phyloP scores from a whole-genome alignment of 1,140 invertebrate genomes.

The Chironomus striatipennis region DNA sequence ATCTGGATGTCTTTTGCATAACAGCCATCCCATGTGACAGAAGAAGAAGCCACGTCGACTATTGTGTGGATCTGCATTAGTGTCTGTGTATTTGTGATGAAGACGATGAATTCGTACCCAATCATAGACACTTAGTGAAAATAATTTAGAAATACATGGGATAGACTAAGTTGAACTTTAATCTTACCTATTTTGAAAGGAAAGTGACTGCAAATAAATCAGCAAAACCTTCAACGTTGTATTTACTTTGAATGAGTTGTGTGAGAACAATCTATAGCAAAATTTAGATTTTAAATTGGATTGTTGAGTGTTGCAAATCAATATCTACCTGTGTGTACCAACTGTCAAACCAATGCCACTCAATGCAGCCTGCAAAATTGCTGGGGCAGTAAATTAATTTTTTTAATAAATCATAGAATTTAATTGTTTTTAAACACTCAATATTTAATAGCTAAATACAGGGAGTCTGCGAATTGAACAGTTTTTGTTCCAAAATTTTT shows the following conservation, averaged over 20 bases:
- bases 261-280: constrained; percentile 79
- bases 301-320: no score
- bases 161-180: no score
- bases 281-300: no score
- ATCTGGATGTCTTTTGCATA: constrained; percentile 50
- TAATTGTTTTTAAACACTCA: no score
- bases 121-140: constrained; percentile 44
- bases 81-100: constrained; percentile 60
- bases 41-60: constrained; percentile 55
- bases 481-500: no score
- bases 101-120: constrained; percentile 51
- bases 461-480: no score
- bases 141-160: no score
- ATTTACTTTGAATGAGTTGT: constrained; percentile 72
- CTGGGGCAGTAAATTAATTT: no score
- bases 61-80: constrained; percentile 59
- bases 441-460: no score
- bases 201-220: constrained; percentile 42
- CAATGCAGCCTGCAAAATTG: neutral
- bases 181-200: constrained; percentile 53
- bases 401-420: no score
- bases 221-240: constrained; percentile 54
- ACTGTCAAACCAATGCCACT: constrained; percentile 46
- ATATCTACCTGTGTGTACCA: constrained; percentile 73
- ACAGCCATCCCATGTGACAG: constrained; percentile 54